Percentiles rank a stretch among this genome's conserved stretches.
These are phyloP conservation scores for Xanthostigma xanthostigma DNA, from an alignment of 2,888 invertebrate species.

Conservation along the genomic window DNA sequence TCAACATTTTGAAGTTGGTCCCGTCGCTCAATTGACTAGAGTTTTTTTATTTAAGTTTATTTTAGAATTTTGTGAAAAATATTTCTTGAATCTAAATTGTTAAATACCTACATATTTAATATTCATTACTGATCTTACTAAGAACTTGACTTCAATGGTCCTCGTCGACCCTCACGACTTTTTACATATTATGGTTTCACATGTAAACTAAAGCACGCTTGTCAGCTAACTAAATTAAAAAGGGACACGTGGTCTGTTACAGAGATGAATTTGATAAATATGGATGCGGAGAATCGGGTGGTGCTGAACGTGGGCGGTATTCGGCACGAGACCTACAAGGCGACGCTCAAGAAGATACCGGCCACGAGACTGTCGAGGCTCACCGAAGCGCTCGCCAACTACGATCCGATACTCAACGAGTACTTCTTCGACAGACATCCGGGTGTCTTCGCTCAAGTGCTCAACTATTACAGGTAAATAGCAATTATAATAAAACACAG, in stretches of 20 bases:
- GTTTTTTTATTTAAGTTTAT: no score
- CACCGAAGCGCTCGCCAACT: conserved; percentile 95
- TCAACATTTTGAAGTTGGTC: no score
- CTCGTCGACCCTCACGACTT: no score
- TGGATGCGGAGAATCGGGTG: conserved; percentile 97
- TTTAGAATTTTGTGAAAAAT: no score
- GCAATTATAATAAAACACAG: not conserved
- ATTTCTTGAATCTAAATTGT: no score
- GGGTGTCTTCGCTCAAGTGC: conserved; percentile 90
- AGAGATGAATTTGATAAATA: conserved; percentile 79
- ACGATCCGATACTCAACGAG: conserved; percentile 97
- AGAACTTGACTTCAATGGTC: no score
- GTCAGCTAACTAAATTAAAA: no score
- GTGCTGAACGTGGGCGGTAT: conserved; percentile 98
- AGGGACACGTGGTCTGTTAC: conserved; percentile 7
- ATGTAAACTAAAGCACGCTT: no score
- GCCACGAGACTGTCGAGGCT: conserved; percentile 86
- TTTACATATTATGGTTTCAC: no score
- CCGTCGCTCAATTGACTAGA: no score
- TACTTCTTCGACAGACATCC: conserved; percentile 99
- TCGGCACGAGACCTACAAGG: conserved; percentile 91
- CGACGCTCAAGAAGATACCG: conserved; percentile 93
- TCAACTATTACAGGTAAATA: conserved; percentile 82
- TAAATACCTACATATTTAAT: no score
- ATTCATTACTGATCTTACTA: no score